Conservation (phyloP, 2,888 invertebrate species). For the Drosophila leonis region DNA sequence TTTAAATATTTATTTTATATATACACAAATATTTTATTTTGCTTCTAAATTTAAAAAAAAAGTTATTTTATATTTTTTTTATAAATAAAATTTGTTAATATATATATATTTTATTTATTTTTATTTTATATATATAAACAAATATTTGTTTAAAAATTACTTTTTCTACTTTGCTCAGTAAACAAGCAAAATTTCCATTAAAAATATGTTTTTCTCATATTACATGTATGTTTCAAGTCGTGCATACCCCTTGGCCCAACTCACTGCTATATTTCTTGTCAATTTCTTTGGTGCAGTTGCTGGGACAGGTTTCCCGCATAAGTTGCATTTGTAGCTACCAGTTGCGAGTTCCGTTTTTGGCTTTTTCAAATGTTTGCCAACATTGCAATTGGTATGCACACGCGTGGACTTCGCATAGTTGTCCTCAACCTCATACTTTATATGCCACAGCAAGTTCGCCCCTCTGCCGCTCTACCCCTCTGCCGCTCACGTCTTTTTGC, state of each 20-base stretch:
- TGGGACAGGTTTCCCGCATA: slow-evolving; percentile 50
- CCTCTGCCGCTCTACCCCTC: neutral
- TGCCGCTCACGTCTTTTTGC: neutral
- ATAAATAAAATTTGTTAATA: too few relatives aligned
- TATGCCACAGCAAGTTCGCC: slow-evolving; percentile 1
- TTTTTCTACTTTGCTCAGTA: too few relatives aligned
- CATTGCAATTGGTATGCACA: slow-evolving; percentile 81
- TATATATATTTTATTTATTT: too few relatives aligned
- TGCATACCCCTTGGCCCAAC: neutral
- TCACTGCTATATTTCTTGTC: slow-evolving; percentile 27
- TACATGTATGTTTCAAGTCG: neutral
- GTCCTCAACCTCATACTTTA: slow-evolving; percentile 41
- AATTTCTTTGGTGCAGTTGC: slow-evolving; percentile 42
- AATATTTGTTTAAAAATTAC: too few relatives aligned
- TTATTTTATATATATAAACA: too few relatives aligned
- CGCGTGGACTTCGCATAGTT: slow-evolving; percentile 79
- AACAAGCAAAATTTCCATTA: too few relatives aligned
- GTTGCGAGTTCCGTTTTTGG: slow-evolving; percentile 58
- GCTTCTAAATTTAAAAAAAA: too few relatives aligned
- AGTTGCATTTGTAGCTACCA: slow-evolving; percentile 69
- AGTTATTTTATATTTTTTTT: too few relatives aligned
- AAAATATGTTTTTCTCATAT: too few relatives aligned
- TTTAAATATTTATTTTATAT: too few relatives aligned
- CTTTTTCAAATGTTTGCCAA: slow-evolving; percentile 72
- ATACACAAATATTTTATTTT: too few relatives aligned